Conservation (phyloP, 2,888 invertebrate genomes). For the Pseudococcus longispinus region DNA sequence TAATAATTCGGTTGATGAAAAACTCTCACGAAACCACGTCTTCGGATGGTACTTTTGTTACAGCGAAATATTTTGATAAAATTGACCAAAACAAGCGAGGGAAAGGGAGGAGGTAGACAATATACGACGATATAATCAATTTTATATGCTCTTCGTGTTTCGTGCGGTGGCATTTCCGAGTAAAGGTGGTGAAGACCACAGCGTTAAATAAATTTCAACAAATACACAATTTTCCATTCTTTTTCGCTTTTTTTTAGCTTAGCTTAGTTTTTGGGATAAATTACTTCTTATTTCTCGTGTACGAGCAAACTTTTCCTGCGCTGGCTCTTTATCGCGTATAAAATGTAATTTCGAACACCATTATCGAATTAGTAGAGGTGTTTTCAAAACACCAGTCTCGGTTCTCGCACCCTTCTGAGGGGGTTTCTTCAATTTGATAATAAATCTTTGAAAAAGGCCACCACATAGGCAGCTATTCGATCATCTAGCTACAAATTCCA, state of each 20-base stretch:
- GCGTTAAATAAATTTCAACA: background rate
- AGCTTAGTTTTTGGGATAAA: background rate
- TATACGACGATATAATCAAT: background rate
- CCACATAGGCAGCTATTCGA: too few relatives aligned
- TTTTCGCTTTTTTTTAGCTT: background rate
- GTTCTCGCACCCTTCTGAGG: background rate
- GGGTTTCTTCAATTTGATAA: background rate
- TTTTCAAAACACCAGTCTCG: background rate
- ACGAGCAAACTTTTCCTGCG: background rate
- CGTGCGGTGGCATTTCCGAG: background rate
- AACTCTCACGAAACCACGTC: background rate
- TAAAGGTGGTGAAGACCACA: background rate
- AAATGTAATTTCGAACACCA: background rate
- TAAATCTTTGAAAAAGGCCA: background rate
- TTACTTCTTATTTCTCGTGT: background rate
- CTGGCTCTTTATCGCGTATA: background rate
- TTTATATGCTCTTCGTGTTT: background rate
- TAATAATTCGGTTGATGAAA: background rate
- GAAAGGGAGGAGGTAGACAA: background rate
- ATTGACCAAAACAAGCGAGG: background rate
- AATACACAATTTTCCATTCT: background rate
- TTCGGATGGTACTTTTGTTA: background rate
- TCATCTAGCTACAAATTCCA: too few relatives aligned
- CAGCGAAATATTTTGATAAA: background rate
- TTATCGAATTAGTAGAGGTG: background rate